phyloP scores from a whole-genome alignment of 2,888 invertebrate genomes.

The Ichneumon xanthorius region DNA sequence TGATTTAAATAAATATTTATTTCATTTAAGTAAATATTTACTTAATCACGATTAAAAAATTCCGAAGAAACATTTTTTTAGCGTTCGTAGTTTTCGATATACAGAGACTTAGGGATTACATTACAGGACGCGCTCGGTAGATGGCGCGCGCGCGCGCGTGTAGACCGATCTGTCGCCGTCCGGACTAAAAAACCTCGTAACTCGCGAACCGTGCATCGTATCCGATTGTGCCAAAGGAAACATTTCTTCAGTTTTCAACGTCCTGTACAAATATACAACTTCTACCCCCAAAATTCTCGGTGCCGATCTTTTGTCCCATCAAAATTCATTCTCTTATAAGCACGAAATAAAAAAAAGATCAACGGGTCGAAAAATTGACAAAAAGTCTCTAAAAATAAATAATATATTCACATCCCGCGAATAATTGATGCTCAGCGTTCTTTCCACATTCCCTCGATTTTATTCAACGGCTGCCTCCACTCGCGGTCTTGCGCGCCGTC shows the following conservation, averaged over 20 bases:
- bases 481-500: background rate
- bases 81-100: background rate
- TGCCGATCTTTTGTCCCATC: background rate
- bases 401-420: background rate
- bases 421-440: constrained; percentile 1
- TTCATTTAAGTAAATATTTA: no score
- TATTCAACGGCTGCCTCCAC: constrained; percentile 46
- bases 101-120: background rate
- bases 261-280: background rate
- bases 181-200: background rate
- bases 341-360: background rate
- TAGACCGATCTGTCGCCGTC: background rate
- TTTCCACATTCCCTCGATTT: background rate
- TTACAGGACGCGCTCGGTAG: background rate
- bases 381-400: background rate
- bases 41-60: no score
- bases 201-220: background rate
- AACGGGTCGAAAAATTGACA: background rate
- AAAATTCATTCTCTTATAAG: background rate
- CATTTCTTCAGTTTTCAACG: background rate
- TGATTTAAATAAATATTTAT: no score
- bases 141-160: background rate
- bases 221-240: background rate
- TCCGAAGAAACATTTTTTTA: background rate
- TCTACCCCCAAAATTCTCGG: background rate